Conservation (phyloP, 2,797 vertebrate species). For the Eulemur mongoz region DNA sequence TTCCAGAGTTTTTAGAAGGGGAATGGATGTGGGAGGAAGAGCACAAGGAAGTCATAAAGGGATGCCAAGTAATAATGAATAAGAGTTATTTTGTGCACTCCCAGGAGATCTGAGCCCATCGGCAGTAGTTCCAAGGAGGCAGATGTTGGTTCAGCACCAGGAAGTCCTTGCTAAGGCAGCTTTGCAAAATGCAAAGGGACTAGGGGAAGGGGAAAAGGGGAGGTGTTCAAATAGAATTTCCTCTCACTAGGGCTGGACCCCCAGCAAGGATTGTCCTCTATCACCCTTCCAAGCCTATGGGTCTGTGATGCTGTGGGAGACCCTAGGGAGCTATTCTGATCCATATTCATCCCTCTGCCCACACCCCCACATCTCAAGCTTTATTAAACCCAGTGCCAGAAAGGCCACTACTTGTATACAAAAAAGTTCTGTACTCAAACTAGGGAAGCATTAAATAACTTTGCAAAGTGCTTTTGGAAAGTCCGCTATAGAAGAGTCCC, state of each 20-base stretch:
- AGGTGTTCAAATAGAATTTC: background rate
- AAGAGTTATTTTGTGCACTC: slow-evolving; percentile 66
- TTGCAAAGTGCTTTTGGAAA: slow-evolving; percentile 21
- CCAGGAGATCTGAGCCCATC: slow-evolving; percentile 48
- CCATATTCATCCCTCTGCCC: background rate
- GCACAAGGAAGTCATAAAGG: slow-evolving; percentile 67
- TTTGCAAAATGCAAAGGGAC: slow-evolving; percentile 42
- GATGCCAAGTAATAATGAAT: slow-evolving; percentile 73
- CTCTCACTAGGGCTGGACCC: background rate
- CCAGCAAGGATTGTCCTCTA: background rate
- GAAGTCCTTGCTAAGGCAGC: slow-evolving; percentile 51
- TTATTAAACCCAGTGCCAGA: background rate
- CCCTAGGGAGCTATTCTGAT: background rate
- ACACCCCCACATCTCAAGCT: background rate
- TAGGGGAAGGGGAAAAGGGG: background rate
- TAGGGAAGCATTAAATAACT: background rate
- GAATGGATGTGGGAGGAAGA: slow-evolving; percentile 44
- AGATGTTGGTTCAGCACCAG: slow-evolving; percentile 57
- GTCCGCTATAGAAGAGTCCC: background rate
- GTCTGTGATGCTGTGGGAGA: background rate
- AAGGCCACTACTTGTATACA: background rate
- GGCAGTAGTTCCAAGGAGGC: slow-evolving; percentile 4
- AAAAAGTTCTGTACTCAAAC: background rate
- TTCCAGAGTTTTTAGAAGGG: slow-evolving; percentile 61
- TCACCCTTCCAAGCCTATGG: background rate